Conservation (phyloP, 2,888 invertebrate genomes). For the Opisthograptis luteolata region DNA sequence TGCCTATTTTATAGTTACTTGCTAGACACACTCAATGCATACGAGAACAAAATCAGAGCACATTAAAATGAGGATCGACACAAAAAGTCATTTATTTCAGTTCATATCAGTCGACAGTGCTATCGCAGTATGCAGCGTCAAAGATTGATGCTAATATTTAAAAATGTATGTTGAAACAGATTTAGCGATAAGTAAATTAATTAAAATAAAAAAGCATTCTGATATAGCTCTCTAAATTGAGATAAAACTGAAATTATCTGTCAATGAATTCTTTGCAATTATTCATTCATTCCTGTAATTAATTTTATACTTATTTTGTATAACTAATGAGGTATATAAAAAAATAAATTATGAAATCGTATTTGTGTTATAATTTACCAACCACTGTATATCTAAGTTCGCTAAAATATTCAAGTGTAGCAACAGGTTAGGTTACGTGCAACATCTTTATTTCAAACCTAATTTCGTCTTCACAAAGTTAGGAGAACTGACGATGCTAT, state of each 20-base stretch:
- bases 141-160: too few species aligned
- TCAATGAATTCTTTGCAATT: conserved; percentile 58
- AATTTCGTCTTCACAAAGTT: conserved; percentile 4
- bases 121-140: too few species aligned
- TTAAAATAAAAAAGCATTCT: neutral
- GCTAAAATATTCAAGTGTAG: too few species aligned
- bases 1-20: conserved; percentile 43
- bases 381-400: too few species aligned
- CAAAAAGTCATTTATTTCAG: neutral
- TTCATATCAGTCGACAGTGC: too few species aligned
- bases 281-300: conserved; percentile 68
- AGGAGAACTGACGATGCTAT: conserved; percentile 14
- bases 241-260: conserved; percentile 20
- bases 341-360: conserved; percentile 49
- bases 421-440: too few species aligned
- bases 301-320: conserved; percentile 53
- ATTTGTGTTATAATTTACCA: conserved; percentile 30
- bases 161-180: too few species aligned
- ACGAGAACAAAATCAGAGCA: conserved; percentile 5
- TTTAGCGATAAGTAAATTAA: neutral
- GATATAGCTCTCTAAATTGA: conserved; percentile 26
- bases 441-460: neutral
- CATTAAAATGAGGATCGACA: neutral
- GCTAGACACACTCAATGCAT: conserved; percentile 21
- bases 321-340: conserved; percentile 49